Conservation (phyloP, 2,888 invertebrate species). For the Drosophila affinis region DNA sequence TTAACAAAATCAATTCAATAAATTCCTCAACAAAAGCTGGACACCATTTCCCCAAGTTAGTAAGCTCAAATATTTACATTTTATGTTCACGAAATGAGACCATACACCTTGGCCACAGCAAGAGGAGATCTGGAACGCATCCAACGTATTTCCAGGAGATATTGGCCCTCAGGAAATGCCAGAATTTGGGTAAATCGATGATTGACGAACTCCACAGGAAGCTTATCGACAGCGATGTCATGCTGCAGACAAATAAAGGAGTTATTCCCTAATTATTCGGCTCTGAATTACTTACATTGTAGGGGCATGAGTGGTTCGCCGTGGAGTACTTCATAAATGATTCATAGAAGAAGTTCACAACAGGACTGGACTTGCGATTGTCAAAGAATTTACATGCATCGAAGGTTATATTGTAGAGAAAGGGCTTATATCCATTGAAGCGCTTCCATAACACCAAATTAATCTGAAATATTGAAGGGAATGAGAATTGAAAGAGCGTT, state of each 20-base stretch:
- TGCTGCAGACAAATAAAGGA: conserved; percentile 8
- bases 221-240: conserved; percentile 15
- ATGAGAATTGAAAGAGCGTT: not conserved
- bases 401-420: conserved; percentile 22
- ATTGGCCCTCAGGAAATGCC: conserved; percentile 25
- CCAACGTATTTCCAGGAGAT: conserved; percentile 1
- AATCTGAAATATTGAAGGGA: not conserved
- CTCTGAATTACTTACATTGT: conserved; percentile 2
- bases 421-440: conserved; percentile 22
- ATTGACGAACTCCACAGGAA: conserved; percentile 15
- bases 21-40: not conserved
- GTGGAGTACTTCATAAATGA: conserved; percentile 1
- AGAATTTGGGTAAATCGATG: conserved; percentile 1
- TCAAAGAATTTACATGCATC: conserved; percentile 6
- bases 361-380: conserved; percentile 2
- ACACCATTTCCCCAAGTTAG: not conserved
- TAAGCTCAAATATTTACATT: not conserved
- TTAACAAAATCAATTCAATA: not conserved
- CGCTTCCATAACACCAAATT: conserved; percentile 10
- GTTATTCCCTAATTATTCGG: not conserved
- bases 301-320: conserved; percentile 11
- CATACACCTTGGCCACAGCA: conserved; percentile 4
- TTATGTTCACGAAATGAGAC: not conserved
- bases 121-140: not conserved
- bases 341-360: not conserved